These are phyloP conservation scores for Rhinoptilus africanus DNA, from an alignment of 2,113 vertebrate species.

Conservation along the genomic window DNA sequence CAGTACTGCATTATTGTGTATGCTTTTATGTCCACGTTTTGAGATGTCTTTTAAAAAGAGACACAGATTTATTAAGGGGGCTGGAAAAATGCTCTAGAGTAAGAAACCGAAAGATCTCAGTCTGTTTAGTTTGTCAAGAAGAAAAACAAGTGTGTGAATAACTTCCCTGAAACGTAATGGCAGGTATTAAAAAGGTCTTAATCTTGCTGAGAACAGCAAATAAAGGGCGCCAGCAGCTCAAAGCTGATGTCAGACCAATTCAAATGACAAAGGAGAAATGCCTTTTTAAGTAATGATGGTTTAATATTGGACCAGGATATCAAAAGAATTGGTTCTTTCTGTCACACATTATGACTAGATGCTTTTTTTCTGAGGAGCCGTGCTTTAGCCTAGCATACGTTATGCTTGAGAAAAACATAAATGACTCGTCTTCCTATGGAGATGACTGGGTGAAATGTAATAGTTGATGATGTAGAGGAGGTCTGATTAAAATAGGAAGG, in stretches of 20 bases:
- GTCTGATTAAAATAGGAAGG: neutral
- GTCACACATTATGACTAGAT: neutral
- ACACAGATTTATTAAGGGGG: neutral
- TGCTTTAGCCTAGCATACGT: neutral
- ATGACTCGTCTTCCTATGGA: neutral
- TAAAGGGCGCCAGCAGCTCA: neutral
- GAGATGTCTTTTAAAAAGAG: neutral
- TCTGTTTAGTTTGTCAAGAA: neutral
- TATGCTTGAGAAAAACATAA: neutral
- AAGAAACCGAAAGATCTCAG: neutral
- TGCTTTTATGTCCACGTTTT: neutral
- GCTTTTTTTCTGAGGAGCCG: neutral
- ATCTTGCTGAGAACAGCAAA: neutral
- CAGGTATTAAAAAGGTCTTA: neutral
- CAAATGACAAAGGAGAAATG: neutral
- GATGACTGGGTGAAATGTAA: neutral
- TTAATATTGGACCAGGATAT: neutral
- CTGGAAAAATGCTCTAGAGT: neutral
- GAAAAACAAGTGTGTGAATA: neutral
- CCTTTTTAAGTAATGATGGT: neutral
- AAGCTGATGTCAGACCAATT: neutral
- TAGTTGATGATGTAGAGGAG: neutral
- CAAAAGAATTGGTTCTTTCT: neutral
- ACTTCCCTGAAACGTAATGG: neutral
- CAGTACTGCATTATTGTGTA: neutral